A percentile compares a stretch with the other conserved stretches of the same genome.
These are phyloP conservation scores for Proterorhinus semilunaris DNA, from an alignment of 2,113 vertebrate species.

Conservation along the genomic window DNA sequence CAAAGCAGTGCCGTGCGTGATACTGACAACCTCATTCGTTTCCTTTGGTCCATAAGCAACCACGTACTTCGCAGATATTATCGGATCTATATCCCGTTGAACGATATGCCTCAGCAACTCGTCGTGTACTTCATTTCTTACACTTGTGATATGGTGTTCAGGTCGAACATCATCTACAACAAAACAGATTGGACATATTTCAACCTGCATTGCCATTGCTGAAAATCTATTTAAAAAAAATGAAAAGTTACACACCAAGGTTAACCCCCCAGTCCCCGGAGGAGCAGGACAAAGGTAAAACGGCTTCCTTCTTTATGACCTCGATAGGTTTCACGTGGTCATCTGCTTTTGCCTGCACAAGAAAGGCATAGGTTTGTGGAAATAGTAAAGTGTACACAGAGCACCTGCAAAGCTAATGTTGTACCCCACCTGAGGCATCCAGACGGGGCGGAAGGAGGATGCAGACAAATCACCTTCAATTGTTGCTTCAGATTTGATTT, in stretches of 20 bases:
- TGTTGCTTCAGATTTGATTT: conserved; percentile 5
- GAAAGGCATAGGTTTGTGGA: not conserved
- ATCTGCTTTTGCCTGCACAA: conserved; percentile 26
- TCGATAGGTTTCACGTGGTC: conserved; percentile 7
- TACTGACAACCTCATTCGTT: conserved; percentile 15
- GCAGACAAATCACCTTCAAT: not conserved
- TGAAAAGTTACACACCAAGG: conserved; percentile 29
- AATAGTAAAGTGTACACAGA: not conserved
- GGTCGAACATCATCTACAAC: conserved; percentile 24
- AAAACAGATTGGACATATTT: not conserved
- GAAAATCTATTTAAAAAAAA: not conserved
- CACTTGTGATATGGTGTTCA: conserved; percentile 14
- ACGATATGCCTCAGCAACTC: conserved; percentile 42
- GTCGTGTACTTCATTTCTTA: conserved; percentile 29
- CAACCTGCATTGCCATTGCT: not conserved
- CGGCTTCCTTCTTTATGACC: conserved; percentile 53
- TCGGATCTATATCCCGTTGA: conserved; percentile 26
- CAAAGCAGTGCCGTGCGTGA: not conserved
- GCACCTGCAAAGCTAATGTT: not conserved
- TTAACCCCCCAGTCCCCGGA: conserved; percentile 31
- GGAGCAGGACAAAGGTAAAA: conserved; percentile 23
- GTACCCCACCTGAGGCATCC: conserved; percentile 36
- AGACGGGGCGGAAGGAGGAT: conserved; percentile 13
- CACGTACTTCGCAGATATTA: conserved; percentile 17
- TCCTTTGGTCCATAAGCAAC: conserved; percentile 43